Conservation (phyloP, 2,888 invertebrate genomes). For the Ophion slaviceki region DNA sequence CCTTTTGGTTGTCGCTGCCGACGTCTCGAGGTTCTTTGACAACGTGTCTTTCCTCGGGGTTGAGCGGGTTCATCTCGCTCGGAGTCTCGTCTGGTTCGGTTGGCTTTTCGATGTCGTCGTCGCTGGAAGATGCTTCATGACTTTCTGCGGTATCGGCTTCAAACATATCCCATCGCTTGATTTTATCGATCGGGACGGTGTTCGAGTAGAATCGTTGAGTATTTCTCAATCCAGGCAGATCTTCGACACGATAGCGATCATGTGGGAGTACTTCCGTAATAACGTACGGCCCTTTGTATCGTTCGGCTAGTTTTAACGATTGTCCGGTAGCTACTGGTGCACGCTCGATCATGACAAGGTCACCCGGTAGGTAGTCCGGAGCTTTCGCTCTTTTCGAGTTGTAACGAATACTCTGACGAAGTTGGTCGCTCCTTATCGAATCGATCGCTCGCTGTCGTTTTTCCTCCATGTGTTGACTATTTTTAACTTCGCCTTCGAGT, state of each 20-base stretch:
- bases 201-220: slow-evolving; percentile 46
- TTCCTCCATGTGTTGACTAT: slow-evolving; percentile 13
- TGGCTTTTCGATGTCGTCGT: slow-evolving; percentile 16
- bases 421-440: slow-evolving; percentile 34
- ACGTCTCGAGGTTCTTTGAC: background rate
- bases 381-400: slow-evolving; percentile 51
- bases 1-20: background rate
- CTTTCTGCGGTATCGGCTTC: slow-evolving; percentile 4
- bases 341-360: slow-evolving; percentile 40
- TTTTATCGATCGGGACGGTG: slow-evolving; percentile 50
- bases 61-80: slow-evolving; percentile 1
- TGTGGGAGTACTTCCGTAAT: slow-evolving; percentile 61
- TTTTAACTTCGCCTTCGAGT: slow-evolving; percentile 35
- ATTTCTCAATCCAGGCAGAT: slow-evolving; percentile 49
- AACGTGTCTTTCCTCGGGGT: background rate
- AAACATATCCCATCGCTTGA: slow-evolving; percentile 42
- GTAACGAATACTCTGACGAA: slow-evolving; percentile 34
- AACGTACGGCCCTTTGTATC: slow-evolving; percentile 63
- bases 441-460: slow-evolving; percentile 11
- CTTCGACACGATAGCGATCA: slow-evolving; percentile 64
- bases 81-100: slow-evolving; percentile 17
- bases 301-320: slow-evolving; percentile 38
- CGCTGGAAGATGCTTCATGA: background rate
- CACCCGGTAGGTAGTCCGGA: slow-evolving; percentile 13
- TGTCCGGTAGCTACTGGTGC: slow-evolving; percentile 36